Base-by-base conservation (phyloP, 2,888 invertebrate species). In the Thera britannica region DNA sequence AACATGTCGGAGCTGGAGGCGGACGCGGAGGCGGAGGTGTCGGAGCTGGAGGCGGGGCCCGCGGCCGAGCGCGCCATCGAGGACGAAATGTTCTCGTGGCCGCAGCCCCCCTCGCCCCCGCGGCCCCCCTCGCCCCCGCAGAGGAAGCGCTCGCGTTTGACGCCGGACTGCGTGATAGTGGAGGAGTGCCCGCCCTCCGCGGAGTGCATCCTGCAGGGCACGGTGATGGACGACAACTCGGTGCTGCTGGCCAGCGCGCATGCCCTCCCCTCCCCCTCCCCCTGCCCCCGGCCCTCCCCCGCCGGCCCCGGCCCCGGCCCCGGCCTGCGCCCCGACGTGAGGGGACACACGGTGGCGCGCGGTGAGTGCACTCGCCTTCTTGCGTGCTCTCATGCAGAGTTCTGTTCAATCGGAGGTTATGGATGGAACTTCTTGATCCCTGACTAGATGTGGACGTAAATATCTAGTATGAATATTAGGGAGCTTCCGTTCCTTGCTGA, bases 81-180 rank as follows among this genome's bases (percentile, higher is more conserved):
- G n/a, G 54, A 61, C 6, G 60, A 49, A 9, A 48, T 44, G 49
- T 51, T 65, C 65, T 35, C 41, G 7, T 59, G 59, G 65, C 65
- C 65, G 34, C 8, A 55, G 12, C 34, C 49, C 11, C 51, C 51
- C 49, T 41, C 23, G 23, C 23, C 46, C 9, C 46, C 46, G 7
- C 46, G 4, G 7, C 46, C 46, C 23, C 0, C 23, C 23, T 23
- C 23, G 23, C 23, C 23, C 23, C 23, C 23, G 23, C 23, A 23
- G 23, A 23, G 23, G 23, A 23, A 23, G 23, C 23, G 23, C 11
- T 11, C 46, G 46, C 46, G 7, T 5, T 11, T 2, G 46, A 46
- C 46, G 3, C 38, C 38, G 38, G 38, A 23, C 23, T 23, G 38
- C 3, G 38, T 6, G 38, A 38, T 38, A 38, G 4, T 38, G 4